Base-by-base conservation (phyloP, 2,888 invertebrate species). In the Falcaria lacertinaria region DNA sequence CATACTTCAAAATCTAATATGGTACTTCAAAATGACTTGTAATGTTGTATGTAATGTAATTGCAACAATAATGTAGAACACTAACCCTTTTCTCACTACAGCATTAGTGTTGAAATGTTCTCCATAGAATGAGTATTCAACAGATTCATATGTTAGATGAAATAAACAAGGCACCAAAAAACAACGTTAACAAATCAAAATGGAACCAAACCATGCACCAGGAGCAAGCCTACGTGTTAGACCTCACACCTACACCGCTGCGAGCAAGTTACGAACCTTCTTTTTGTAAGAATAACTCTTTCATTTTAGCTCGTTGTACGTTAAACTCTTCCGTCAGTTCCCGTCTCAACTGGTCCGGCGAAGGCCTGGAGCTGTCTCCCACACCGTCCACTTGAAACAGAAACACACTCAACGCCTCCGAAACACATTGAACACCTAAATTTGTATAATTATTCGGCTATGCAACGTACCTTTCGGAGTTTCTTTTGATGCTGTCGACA, bases 231-330 rank as follows among this genome's bases (percentile, higher is more conserved):
- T 45, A 48, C 35, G 41, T 35, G 39, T 50, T 49, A 49, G 51
- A 47, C 42, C 45, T 45, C 36, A 48, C 49, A 28, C 46, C 64
- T 59, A 59, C 53, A 55, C 60, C 50, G 39, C 45, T 48, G 46
- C 53, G 48, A 50, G 45, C 50, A 36, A 43, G 48, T 51, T 69
- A 79, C 81, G 71, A 89, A 96, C 96, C 95, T 94, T 98, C 98
- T 91, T 97, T 98, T 80, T 97, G 96, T 65, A 97, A 91, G 87
- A 94, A 98, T 45, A 98, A 86, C 66, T 97, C 97, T 90, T 96
- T 97, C 91, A 98, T 93, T 90, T 95, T 96, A 33, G 97, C 98
- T 62, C 98, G 91, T 79, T 98, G 97, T 48, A 92, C 87, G 74
- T 97, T 96, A 89, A 97, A 98, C 76, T 97, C 96, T 58, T 94